phyloP scores from a whole-genome alignment of 2,113 vertebrate species.

The Forbesichthys papilliferus region DNA sequence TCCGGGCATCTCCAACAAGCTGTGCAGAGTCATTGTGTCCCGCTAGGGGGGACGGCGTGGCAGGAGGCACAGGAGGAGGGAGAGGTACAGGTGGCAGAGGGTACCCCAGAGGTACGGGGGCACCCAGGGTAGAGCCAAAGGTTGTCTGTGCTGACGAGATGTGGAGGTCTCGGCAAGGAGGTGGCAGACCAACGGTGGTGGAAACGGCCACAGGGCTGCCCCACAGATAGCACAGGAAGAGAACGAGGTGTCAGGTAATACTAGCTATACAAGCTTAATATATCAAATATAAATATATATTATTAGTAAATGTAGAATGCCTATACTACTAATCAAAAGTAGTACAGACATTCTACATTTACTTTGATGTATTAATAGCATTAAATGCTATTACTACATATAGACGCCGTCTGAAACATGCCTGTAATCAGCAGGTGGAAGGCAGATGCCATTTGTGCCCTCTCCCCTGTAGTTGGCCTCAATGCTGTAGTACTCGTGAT shows the following conservation, averaged over 20 bases:
- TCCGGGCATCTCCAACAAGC: slow-evolving; percentile 82
- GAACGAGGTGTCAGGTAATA: slow-evolving; percentile 3
- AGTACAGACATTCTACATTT: too few relatives aligned
- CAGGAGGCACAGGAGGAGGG: slow-evolving; percentile 49
- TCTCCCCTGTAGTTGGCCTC: slow-evolving; percentile 77
- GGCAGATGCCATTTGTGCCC: slow-evolving; percentile 71
- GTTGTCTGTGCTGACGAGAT: slow-evolving; percentile 92
- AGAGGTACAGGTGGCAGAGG: slow-evolving; percentile 76
- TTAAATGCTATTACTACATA: too few relatives aligned
- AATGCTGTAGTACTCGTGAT: slow-evolving; percentile 88
- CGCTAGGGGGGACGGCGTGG: slow-evolving; percentile 62
- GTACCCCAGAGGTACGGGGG: slow-evolving; percentile 72
- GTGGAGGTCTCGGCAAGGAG: slow-evolving; percentile 76
- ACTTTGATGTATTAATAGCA: too few relatives aligned
- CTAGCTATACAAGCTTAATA: background rate
- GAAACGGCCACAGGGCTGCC: slow-evolving; percentile 80
- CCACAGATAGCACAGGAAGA: slow-evolving; percentile 20
- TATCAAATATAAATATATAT: background rate
- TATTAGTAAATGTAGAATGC: background rate
- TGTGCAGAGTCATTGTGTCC: slow-evolving; percentile 41
- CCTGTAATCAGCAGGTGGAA: slow-evolving; percentile 82
- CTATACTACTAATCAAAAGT: background rate
- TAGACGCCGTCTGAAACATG: slow-evolving; percentile 48
- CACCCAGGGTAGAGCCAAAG: slow-evolving; percentile 84
- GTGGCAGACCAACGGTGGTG: slow-evolving; percentile 76